A percentile compares a stretch with the other conserved stretches of the same genome.
Conservation (phyloP, 2,113 vertebrate genomes). For the Dicaeum eximium region DNA sequence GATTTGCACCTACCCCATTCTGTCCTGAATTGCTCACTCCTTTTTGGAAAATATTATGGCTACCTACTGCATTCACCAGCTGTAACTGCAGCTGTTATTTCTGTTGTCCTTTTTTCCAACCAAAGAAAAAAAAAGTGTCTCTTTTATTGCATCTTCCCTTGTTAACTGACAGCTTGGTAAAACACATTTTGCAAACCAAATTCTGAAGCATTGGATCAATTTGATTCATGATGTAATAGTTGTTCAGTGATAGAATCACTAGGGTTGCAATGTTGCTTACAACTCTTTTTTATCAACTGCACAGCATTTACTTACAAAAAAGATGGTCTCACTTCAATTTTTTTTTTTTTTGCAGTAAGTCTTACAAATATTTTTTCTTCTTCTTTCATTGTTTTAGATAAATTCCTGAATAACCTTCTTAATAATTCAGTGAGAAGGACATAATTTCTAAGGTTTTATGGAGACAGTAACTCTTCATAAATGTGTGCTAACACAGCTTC, state of each 20-base stretch:
- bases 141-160: neutral
- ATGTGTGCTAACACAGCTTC: neutral
- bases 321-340: neutral
- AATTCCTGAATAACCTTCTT: neutral
- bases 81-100: slow-evolving; percentile 18
- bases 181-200: neutral
- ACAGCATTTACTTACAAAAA: neutral
- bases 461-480: neutral
- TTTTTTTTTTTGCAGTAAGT: neutral
- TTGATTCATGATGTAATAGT: neutral
- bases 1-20: neutral
- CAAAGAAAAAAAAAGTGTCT: neutral
- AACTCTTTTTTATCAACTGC: neutral
- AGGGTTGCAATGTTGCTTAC: neutral
- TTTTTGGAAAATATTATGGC: neutral
- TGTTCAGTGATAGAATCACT: neutral
- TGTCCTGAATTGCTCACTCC: neutral
- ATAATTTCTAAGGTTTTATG: neutral
- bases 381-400: neutral
- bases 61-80: neutral
- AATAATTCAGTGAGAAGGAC: neutral
- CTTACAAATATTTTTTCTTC: neutral
- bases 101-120: neutral
- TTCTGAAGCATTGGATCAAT: neutral
- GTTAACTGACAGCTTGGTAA: neutral